These are phyloP conservation scores for Aselliscus stoliczkanus DNA, from an alignment of 2,797 vertebrate genomes.

Conservation along the genomic window DNA sequence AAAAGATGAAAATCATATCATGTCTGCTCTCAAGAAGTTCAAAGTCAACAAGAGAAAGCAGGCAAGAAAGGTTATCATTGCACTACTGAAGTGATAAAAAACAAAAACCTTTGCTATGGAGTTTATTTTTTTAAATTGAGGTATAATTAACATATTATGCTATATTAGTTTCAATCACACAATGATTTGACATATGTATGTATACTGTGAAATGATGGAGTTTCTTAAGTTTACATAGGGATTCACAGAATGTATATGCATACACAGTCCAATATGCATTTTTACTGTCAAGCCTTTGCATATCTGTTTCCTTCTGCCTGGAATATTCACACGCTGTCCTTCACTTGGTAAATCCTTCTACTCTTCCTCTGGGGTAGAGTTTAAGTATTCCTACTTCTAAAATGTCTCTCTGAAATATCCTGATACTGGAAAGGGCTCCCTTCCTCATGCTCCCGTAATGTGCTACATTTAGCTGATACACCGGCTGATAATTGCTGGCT, in stretches of 20 bases:
- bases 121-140: not conserved
- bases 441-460: not conserved
- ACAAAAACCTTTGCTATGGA: not conserved
- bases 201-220: not conserved
- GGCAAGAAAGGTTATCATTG: not conserved
- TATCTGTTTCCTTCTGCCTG: not conserved
- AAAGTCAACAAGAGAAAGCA: not conserved
- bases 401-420: not conserved
- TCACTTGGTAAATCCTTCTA: not conserved
- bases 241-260: not conserved
- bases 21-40: not conserved
- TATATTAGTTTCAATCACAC: not conserved
- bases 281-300: not conserved
- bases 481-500: not conserved
- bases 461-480: not conserved
- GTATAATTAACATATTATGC: not conserved
- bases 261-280: not conserved
- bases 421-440: not conserved
- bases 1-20: not conserved
- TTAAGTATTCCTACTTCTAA: not conserved
- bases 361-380: not conserved
- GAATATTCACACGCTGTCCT: not conserved
- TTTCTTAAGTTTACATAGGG: not conserved
- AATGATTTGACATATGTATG: not conserved
- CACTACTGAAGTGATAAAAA: not conserved